phyloP scores from a whole-genome alignment of 1,140 invertebrate species.

The Drosophila prosaltans region DNA sequence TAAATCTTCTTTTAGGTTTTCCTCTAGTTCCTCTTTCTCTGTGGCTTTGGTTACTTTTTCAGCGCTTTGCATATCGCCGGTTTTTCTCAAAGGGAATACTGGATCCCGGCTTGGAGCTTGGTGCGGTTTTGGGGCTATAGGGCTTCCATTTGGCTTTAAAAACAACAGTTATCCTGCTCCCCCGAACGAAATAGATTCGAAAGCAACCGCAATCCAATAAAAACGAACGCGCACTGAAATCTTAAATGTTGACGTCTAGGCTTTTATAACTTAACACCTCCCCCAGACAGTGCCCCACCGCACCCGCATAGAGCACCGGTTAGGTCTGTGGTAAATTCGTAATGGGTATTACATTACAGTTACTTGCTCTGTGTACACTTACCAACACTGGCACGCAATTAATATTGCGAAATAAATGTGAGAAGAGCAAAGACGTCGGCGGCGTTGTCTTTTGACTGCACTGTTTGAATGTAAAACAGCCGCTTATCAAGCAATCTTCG shows the following conservation, averaged over 20 bases:
- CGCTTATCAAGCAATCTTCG: constrained; percentile 67
- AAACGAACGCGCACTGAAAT: constrained; percentile 67
- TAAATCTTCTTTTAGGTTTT: constrained; percentile 9
- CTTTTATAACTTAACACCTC: constrained; percentile 68
- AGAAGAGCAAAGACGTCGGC: constrained; percentile 36
- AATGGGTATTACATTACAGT: constrained; percentile 66
- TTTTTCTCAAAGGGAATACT: constrained; percentile 25
- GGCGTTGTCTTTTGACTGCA: constrained; percentile 52
- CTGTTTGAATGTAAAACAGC: constrained; percentile 20
- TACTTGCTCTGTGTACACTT: constrained; percentile 45
- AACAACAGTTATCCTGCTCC: constrained; percentile 12
- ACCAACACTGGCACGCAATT: constrained; percentile 61
- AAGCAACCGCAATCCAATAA: constrained; percentile 55
- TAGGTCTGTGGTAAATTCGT: constrained; percentile 45
- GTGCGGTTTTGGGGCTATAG: constrained; percentile 3
- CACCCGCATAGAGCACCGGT: neutral
- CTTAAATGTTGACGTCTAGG: constrained; percentile 36
- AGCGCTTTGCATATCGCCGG: constrained; percentile 69
- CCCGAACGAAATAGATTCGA: neutral
- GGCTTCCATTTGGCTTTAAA: constrained; percentile 28
- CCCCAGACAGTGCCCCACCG: neutral
- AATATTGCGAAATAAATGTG: constrained; percentile 56
- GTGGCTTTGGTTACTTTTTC: constrained; percentile 49
- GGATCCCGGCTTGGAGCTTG: too few species aligned
- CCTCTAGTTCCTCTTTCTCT: constrained; percentile 33